Evolutionary conservation across 2,888 invertebrate genomes (phyloP), one percentile per base, ranked within the genome.

Genomic region (Cantharis lateralis): DNA sequence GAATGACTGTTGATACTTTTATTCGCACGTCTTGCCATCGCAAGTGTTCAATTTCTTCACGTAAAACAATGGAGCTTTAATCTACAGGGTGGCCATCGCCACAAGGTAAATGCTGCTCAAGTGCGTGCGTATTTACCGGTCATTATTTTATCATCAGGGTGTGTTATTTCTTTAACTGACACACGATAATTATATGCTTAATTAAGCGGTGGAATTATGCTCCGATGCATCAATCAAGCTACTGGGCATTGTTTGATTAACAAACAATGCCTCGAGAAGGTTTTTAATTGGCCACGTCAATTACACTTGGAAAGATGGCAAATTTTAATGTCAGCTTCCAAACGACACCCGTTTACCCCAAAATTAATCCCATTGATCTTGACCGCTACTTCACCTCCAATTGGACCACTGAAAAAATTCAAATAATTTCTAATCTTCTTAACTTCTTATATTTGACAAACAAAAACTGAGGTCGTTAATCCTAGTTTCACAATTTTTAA

Each of bases 181-280:
- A 48, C 48, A 48, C n/a, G n/a, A 66, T 66, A 66, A 66, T 66
- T 66, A 66, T 66, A 66, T 66, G 64, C 13, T 18, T 66, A 66
- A 66, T 66, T 66, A 66, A 66, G 5, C 48, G 7, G n/a, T 48
- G 48, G n/a, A 48, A 48, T 48, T 48, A 48, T 48, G 48, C 48
- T 48, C n/a, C 48, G 48, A 48, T 48, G 48, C 48, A 48, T 48
- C 48, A 48, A 48, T 48, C 48, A 48, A 48, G 48, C 48, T 13
- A 48, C 48, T n/a, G 48, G 5, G n/a, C n/a, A 48, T 48, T 48
- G n/a, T 48, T 48, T 48, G 48, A 48, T 48, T 48, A 48, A 7
- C n/a, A 48, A 48, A 48, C 48, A 48, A 48, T 48, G 48, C 9
- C 48, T n/a, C 48, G n/a, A 48, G 48, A 48, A 48, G n/a, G 48